These are phyloP conservation scores for Hirudinaria manillensis DNA, from an alignment of 2,888 invertebrate species.

Conservation along the genomic window DNA sequence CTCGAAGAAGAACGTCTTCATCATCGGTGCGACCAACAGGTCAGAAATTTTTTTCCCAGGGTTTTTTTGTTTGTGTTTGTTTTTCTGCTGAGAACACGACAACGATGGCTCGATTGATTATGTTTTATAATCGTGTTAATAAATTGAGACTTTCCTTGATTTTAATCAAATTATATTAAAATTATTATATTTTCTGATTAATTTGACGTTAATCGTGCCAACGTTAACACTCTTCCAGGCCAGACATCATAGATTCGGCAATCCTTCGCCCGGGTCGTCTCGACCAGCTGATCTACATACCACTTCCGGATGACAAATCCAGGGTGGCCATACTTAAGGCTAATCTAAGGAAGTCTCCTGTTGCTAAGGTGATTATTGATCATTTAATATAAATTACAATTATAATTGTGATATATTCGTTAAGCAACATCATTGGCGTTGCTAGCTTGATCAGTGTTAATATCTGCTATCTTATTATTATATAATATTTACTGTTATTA, in stretches of 20 bases:
- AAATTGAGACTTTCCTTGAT: no score
- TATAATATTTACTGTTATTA: no score
- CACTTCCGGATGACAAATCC: slow-evolving; percentile 95
- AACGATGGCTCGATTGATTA: neutral
- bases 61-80: neutral
- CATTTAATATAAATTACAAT: no score
- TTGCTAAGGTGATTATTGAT: slow-evolving; percentile 62
- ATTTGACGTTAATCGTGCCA: no score
- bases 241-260: slow-evolving; percentile 97
- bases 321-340: slow-evolving; percentile 91
- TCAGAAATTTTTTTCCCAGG: neutral
- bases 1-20: slow-evolving; percentile 98
- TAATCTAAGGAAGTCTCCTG: slow-evolving; percentile 89
- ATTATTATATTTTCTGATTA: no score
- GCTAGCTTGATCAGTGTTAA: no score
- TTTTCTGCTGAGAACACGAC: neutral
- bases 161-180: no score
- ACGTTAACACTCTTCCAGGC: no score
- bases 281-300: slow-evolving; percentile 99
- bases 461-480: no score
- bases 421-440: no score
- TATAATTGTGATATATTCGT: no score
- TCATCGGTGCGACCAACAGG: slow-evolving; percentile 86
- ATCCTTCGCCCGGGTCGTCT: slow-evolving; percentile 95
- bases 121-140: neutral